Base-by-base conservation (phyloP, 2,888 invertebrate species). In the Sinentomon sp. region DNA sequence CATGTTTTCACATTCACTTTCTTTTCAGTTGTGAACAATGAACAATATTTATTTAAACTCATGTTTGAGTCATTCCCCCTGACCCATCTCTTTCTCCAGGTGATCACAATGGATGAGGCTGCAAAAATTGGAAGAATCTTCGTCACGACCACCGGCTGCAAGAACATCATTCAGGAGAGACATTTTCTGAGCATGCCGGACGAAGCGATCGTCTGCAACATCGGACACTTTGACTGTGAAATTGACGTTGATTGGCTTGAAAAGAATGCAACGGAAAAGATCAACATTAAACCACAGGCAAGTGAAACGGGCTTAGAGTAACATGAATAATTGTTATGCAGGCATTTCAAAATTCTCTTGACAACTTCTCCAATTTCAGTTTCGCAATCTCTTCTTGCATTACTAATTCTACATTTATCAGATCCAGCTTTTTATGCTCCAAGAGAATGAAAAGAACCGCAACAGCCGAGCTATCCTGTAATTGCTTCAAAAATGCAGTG, bases 161-260 rank as follows among this genome's bases (percentile, higher is more conserved):
- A 74, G 44, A 76, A 77, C 47, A 87, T 94, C 40, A 76, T 94
- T 44, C 56, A 61, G 29, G 72, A 71, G n/a, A 63, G 72, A 33
- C 92, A 97, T 55, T 78, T 99, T 50, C 48, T 67, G 34, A 64
- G 69, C 45, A 89, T 99, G 87, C 71, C 73, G 43, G 80, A 99
- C 52, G 92, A 99, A 56, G 68, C 80, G 24, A 89, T 99, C 50
- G 80, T 99, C 33, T 94, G 94, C 53, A 99, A 99, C 53, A 94
- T 97, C 52, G 94, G 97, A 5, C 97, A 99, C 54, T 97, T 99
- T 54, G 94, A 97, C 54, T 83, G 82, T 53, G 97, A 99, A 62
- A 75, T 99, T 43, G 78, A 97, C 55, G 83, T 94, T 10, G 64
- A 70, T 26, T 99, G 92, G 89, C 59, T 99, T 34, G 80, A 87